These are phyloP conservation scores for Aphaenogaster ashmeadi DNA, from an alignment of 1,140 invertebrate species.

Conservation along the genomic window DNA sequence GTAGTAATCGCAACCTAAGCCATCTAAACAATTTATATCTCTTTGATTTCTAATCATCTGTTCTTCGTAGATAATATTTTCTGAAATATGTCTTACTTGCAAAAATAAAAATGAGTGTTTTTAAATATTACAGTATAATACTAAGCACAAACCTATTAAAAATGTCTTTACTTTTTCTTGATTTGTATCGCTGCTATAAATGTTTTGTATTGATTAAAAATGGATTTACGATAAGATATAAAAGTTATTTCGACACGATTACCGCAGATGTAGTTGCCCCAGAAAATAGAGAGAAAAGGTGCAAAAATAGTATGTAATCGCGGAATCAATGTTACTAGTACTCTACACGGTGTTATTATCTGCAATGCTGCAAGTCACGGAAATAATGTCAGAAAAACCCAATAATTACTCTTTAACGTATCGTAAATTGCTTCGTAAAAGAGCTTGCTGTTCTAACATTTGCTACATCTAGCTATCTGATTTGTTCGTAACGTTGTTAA, in stretches of 20 bases:
- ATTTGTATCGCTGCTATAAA: not conserved
- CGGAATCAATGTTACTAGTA: constrained; percentile 32
- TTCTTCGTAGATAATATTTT: not conserved
- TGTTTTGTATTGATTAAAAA: not conserved
- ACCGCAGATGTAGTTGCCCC: not conserved
- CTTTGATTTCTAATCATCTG: not conserved
- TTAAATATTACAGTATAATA: not conserved
- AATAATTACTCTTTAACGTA: constrained; percentile 7
- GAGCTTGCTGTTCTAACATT: not conserved
- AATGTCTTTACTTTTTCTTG: not conserved
- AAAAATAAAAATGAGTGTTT: not conserved
- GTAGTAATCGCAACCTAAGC: not conserved
- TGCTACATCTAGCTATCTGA: not conserved
- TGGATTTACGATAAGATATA: not conserved
- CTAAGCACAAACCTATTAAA: not conserved
- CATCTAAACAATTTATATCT: constrained; percentile 9
- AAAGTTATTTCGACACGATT: not conserved
- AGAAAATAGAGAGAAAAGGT: constrained; percentile 5
- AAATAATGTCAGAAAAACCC: constrained; percentile 29
- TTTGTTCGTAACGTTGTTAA: not conserved
- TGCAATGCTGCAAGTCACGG: constrained; percentile 8
- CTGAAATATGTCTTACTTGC: not conserved
- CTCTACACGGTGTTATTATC: not conserved
- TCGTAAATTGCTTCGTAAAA: constrained; percentile 12
- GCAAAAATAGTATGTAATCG: constrained; percentile 27